A percentile compares a stretch with the other conserved stretches of the same genome.
phyloP scores from a whole-genome alignment of 2,113 vertebrate species.

The Gasterosteus nipponicus region DNA sequence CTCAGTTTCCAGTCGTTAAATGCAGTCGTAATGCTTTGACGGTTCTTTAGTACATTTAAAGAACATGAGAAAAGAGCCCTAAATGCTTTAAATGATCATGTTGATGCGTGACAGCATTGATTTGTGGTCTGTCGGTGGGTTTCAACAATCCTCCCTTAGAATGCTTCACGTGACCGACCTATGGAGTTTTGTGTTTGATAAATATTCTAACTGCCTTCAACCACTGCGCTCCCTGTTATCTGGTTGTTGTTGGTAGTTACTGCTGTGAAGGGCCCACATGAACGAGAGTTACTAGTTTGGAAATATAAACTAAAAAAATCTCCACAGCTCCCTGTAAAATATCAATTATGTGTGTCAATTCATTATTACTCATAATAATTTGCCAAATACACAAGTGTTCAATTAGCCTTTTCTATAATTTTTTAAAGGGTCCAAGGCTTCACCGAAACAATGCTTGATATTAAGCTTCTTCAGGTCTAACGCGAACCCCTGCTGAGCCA shows the following conservation, averaged over 20 bases:
- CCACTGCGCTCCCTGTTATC: neutral
- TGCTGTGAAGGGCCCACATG: neutral
- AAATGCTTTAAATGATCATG: neutral
- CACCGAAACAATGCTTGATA: neutral
- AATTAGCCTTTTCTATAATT: neutral
- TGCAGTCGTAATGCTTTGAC: constrained; percentile 13
- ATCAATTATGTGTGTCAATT: neutral
- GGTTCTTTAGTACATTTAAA: neutral
- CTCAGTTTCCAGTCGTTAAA: neutral
- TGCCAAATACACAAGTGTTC: neutral
- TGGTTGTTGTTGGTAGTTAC: no score
- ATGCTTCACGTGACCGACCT: no score
- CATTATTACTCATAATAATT: neutral
- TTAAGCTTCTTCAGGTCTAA: neutral
- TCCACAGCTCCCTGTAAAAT: neutral
- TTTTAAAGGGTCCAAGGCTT: neutral
- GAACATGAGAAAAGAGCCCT: neutral
- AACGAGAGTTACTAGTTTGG: no score
- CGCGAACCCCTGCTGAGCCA: neutral
- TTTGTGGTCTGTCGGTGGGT: no score
- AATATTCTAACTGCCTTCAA: neutral
- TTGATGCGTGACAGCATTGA: neutral
- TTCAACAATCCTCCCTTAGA: no score
- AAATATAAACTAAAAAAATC: neutral
- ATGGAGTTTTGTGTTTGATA: neutral